phyloP scores from a whole-genome alignment of 2,797 vertebrate species.

The Meda fulgida region DNA sequence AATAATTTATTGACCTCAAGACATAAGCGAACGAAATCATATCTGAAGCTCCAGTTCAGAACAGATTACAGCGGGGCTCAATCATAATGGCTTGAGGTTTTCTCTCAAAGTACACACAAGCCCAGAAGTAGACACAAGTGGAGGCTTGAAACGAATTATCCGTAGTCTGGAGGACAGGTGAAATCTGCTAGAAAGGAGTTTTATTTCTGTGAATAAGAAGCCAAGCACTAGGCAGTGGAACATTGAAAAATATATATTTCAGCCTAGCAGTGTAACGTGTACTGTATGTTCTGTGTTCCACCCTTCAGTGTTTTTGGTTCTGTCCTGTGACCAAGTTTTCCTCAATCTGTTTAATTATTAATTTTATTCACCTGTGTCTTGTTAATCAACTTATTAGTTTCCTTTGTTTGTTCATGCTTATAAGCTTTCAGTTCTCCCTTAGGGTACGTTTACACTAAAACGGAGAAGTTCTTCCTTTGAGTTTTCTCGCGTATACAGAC shows the following conservation, averaged over 20 bases:
- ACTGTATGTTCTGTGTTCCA: no score
- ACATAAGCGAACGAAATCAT: conserved; percentile 31
- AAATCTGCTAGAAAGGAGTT: neutral
- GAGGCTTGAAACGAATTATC: neutral
- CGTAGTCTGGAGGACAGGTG: neutral
- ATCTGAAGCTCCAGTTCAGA: conserved; percentile 35
- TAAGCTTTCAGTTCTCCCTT: no score
- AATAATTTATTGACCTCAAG: conserved; percentile 44
- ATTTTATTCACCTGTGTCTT: no score
- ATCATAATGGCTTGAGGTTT: conserved; percentile 29
- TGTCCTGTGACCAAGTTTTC: no score
- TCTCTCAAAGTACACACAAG: conserved; percentile 12
- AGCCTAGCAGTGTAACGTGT: neutral
- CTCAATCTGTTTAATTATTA: no score
- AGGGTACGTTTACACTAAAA: no score
- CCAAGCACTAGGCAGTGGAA: neutral
- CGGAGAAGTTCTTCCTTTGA: no score
- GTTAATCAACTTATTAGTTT: no score
- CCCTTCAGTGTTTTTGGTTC: no score
- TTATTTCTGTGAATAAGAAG: neutral
- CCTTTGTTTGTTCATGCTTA: no score
- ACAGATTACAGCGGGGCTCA: conserved; percentile 40
- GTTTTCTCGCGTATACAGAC: no score
- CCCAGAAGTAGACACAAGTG: conserved; percentile 12
- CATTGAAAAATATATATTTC: neutral